A percentile compares a stretch with the other conserved stretches of the same genome.
phyloP scores from a whole-genome alignment of 2,888 invertebrate species.

The Synergus umbraculus region DNA sequence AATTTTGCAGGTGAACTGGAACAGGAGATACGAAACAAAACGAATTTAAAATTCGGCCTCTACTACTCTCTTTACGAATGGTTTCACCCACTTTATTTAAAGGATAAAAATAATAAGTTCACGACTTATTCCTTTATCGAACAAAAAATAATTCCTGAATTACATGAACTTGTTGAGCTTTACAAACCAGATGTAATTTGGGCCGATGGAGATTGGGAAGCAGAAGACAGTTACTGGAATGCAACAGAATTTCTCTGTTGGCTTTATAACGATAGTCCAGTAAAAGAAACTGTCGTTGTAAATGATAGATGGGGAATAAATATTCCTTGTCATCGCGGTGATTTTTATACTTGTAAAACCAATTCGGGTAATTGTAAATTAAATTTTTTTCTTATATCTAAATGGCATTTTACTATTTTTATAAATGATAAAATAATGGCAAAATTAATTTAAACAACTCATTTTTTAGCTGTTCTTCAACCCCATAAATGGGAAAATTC shows the following conservation, averaged over 20 bases:
- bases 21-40: constrained; percentile 81
- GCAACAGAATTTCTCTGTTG: constrained; percentile 91
- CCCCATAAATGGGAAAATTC: constrained; percentile 97
- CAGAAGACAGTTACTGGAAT: constrained; percentile 88
- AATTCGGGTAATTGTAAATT: constrained; percentile 82
- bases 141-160: constrained; percentile 87
- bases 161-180: constrained; percentile 85
- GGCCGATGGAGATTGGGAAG: constrained; percentile 98
- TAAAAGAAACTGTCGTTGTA: constrained; percentile 90
- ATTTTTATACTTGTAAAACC: constrained; percentile 90
- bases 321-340: constrained; percentile 91
- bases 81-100: constrained; percentile 88
- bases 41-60: constrained; percentile 86
- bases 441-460: not conserved
- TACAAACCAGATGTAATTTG: constrained; percentile 90
- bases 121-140: constrained; percentile 83
- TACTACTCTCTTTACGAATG: constrained; percentile 93
- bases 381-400: not conserved
- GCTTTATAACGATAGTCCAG: constrained; percentile 95
- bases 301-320: constrained; percentile 96
- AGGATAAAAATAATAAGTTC: constrained; percentile 84
- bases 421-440: too few relatives aligned
- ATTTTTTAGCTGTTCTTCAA: constrained; percentile 79
- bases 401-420: not conserved
- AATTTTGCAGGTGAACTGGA: constrained; percentile 82